Conservation (phyloP, 2,888 invertebrate species). For the Drosophila nr. medialis region DNA sequence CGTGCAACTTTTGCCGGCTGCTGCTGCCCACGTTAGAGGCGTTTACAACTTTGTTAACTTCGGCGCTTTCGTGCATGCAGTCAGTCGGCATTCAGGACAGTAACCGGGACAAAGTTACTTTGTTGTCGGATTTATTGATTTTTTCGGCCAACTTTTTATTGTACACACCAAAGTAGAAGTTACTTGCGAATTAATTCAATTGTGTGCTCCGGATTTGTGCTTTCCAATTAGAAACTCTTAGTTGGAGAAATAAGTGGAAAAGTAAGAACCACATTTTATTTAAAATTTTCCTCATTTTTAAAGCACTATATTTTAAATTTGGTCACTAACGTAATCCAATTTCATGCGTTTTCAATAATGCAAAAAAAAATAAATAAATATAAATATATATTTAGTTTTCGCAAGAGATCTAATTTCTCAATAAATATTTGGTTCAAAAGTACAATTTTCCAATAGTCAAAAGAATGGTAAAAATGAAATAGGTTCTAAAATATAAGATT, state of each 20-base stretch:
- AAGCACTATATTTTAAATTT: background rate
- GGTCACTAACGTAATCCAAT: background rate
- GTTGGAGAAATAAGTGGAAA: conserved; percentile 1
- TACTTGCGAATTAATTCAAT: background rate
- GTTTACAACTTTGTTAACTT: conserved; percentile 81
- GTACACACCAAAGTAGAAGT: conserved; percentile 15
- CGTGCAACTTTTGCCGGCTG: conserved; percentile 55
- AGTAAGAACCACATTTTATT: background rate
- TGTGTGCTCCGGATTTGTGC: background rate
- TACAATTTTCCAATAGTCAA: background rate
- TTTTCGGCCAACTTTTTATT: conserved; percentile 55
- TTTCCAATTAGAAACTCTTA: background rate
- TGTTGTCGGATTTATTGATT: conserved; percentile 81
- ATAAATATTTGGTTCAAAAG: background rate
- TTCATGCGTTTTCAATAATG: background rate
- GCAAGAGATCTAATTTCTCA: background rate
- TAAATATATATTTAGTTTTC: background rate
- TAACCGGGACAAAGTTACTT: conserved; percentile 80
- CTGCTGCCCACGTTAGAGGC: conserved; percentile 11
- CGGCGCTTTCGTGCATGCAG: conserved; percentile 66
- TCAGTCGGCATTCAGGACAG: conserved; percentile 81
- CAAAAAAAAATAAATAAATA: background rate
- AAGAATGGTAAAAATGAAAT: background rate
- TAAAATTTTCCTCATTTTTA: background rate
- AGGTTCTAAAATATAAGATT: background rate